A percentile compares a stretch with the other conserved stretches of the same genome.
Conservation (phyloP, 2,888 invertebrate genomes). For the Agonopterix subpropinquella region DNA sequence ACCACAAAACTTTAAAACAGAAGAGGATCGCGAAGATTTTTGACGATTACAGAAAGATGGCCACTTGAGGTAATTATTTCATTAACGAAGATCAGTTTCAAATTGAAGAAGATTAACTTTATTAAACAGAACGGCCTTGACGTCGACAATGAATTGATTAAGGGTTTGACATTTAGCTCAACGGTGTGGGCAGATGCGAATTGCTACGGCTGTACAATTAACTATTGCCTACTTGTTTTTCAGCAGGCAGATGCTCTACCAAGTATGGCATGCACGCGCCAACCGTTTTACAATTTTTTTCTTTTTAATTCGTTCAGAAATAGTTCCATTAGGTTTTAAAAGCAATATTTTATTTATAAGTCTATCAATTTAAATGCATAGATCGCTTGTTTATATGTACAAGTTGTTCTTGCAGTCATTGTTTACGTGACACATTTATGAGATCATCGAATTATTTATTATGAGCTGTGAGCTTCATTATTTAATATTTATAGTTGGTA, state of each 20-base stretch:
- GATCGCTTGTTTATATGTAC: no score
- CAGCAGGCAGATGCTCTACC: conserved; percentile 54
- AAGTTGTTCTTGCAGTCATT: no score
- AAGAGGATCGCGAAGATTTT: no score
- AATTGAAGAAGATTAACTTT: neutral
- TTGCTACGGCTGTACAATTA: conserved; percentile 33
- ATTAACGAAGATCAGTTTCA: no score
- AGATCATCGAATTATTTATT: no score
- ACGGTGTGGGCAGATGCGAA: conserved; percentile 57
- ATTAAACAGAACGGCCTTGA: conserved; percentile 40
- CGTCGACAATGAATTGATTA: conserved; percentile 49
- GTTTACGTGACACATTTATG: no score
- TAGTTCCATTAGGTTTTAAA: neutral
- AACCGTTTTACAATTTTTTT: conserved; percentile 36
- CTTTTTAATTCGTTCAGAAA: conserved; percentile 16
- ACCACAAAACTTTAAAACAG: no score
- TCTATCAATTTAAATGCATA: no score
- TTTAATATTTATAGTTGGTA: no score
- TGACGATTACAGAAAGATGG: no score
- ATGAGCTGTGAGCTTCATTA: no score
- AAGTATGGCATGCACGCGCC: conserved; percentile 31
- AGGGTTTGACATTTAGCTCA: conserved; percentile 63
- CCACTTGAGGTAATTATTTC: no score
- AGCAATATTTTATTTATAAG: neutral
- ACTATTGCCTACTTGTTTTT: conserved; percentile 33